Evolutionary conservation across 2,113 vertebrate species (phyloP).

Genomic region (Chascanopsetta lugubris): DNA sequence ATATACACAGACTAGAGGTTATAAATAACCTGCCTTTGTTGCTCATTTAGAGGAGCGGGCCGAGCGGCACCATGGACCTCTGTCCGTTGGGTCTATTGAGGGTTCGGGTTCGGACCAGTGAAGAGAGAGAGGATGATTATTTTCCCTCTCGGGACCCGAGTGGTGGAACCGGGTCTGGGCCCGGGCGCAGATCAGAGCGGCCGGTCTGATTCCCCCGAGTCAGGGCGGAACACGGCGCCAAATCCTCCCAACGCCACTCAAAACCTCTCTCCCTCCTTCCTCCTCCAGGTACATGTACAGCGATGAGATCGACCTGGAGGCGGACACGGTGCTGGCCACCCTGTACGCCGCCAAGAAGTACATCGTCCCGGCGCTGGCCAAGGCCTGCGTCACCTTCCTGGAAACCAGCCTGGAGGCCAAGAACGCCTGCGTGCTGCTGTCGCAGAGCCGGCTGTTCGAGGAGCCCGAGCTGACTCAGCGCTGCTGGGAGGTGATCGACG

Average conservation of each 20-base stretch:
- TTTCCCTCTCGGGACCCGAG: too few species aligned
- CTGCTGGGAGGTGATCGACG: constrained; percentile 99
- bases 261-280: too few species aligned
- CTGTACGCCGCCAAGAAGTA: constrained; percentile 98
- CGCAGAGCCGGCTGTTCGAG: constrained; percentile 97
- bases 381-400: constrained; percentile 94
- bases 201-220: too few species aligned
- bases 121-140: neutral
- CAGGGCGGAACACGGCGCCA: too few species aligned
- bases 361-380: constrained; percentile 92
- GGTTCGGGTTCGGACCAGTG: neutral
- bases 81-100: neutral
- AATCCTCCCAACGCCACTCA: too few species aligned
- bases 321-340: constrained; percentile 95
- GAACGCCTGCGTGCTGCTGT: constrained; percentile 95
- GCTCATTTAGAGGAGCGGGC: constrained; percentile 23
- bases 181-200: too few species aligned
- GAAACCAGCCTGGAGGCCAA: constrained; percentile 95
- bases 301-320: constrained; percentile 96
- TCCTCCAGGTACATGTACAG: constrained; percentile 93
- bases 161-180: too few species aligned
- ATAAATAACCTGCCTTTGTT: constrained; percentile 60
- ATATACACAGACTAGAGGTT: constrained; percentile 43
- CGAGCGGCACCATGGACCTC: neutral
- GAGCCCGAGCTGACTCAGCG: constrained; percentile 94